A percentile compares a stretch with the other conserved stretches of the same genome.
Evolutionary conservation across 2,888 invertebrate genomes (phyloP).

Genomic region (Pycnomerus fuliginosus): DNA sequence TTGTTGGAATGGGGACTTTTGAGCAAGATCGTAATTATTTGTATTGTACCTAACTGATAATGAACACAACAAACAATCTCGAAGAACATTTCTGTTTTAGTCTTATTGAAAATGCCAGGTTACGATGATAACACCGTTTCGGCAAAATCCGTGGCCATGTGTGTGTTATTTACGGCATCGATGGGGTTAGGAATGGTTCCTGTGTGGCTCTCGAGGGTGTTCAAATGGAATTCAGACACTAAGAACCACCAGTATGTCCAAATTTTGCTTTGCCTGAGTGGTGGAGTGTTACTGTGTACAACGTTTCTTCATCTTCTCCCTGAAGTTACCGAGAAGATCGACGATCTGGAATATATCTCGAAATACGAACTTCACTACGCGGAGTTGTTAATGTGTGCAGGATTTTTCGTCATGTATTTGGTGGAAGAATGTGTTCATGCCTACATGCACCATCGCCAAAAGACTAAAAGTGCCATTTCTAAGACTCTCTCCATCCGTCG

Average conservation of each 20-base stretch:
- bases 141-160: conserved; percentile 79
- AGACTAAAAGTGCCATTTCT: conserved; percentile 31
- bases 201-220: conserved; percentile 65
- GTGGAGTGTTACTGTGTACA: conserved; percentile 80
- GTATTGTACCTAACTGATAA: no score
- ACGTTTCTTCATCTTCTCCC: conserved; percentile 81
- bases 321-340: conserved; percentile 67
- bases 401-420: conserved; percentile 75
- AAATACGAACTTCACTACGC: conserved; percentile 62
- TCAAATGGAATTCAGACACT: conserved; percentile 61
- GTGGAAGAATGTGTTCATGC: conserved; percentile 77
- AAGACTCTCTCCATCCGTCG: conserved; percentile 39
- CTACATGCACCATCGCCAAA: conserved; percentile 59
- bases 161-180: conserved; percentile 72
- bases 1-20: no score
- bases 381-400: conserved; percentile 70
- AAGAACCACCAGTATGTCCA: conserved; percentile 56
- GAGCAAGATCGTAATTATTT: no score
- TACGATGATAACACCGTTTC: conserved; percentile 5
- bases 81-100: no score
- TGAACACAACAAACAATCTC: no score
- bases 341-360: conserved; percentile 59
- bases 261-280: conserved; percentile 71
- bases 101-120: not conserved
- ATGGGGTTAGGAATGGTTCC: conserved; percentile 75